Conservation (phyloP, 64 coral and sea anemone genomes). For the Stylophora pistillata region DNA sequence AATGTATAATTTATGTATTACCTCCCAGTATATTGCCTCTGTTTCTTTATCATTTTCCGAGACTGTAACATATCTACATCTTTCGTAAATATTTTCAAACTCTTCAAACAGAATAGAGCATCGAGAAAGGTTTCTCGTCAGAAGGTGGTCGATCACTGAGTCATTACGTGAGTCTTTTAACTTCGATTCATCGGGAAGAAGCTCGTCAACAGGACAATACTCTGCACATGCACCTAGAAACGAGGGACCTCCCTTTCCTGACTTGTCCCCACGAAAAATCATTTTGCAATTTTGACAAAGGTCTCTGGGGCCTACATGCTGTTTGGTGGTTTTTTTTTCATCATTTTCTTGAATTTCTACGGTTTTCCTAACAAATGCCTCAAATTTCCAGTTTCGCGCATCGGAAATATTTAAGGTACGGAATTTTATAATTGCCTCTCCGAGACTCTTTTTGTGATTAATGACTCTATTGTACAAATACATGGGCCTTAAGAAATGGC, state of each 20-base stretch:
- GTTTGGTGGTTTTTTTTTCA: no score
- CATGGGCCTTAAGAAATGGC: background rate
- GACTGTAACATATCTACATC: no score
- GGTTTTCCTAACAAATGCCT: background rate
- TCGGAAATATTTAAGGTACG: background rate
- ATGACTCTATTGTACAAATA: background rate
- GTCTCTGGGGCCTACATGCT: no score
- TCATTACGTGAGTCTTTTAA: background rate
- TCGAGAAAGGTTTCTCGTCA: background rate
- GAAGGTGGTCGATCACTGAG: background rate
- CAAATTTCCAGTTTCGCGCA: background rate
- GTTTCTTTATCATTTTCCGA: background rate
- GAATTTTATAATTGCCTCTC: background rate
- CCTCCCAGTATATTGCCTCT: background rate
- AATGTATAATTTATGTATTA: background rate
- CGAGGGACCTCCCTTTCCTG: background rate
- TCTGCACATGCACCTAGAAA: conserved; percentile 1
- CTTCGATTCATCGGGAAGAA: background rate
- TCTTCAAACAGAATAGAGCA: no score
- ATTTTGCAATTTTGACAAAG: background rate
- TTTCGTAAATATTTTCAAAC: no score
- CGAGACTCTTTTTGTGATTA: background rate
- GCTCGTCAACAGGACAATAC: background rate
- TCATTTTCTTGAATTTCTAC: no score
- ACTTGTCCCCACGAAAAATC: background rate